phyloP scores from a whole-genome alignment of 2,797 vertebrate genomes.

The Varecia variegata region DNA sequence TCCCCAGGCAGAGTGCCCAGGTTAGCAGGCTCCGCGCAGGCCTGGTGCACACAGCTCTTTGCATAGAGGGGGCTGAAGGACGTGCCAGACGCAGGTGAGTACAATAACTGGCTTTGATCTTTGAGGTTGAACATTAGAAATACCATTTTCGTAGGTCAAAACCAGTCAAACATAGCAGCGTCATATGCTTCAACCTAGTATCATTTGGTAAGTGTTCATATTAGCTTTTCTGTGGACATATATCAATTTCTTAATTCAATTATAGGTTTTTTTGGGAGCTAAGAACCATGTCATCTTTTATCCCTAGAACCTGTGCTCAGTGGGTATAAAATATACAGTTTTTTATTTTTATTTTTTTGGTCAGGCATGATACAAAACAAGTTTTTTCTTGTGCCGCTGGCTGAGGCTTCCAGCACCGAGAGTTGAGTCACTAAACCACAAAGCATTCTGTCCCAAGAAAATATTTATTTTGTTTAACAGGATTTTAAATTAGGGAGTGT shows the following conservation, averaged over 20 bases:
- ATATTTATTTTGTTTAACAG: conserved; percentile 65
- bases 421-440: conserved; percentile 73
- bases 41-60: neutral
- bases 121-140: neutral
- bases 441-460: conserved; percentile 64
- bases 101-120: neutral
- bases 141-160: neutral
- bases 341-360: neutral
- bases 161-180: neutral
- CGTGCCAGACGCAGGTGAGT: neutral
- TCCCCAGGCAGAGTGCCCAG: rapidly evolving
- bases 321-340: neutral
- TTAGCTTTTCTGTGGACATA: neutral
- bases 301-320: neutral
- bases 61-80: neutral
- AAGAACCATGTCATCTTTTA: neutral
- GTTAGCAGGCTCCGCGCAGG: neutral
- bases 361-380: conserved; percentile 52
- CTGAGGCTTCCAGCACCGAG: neutral
- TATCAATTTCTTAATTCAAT: conserved; percentile 7
- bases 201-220: neutral
- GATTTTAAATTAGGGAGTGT: conserved; percentile 63
- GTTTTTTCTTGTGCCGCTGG: conserved; percentile 49
- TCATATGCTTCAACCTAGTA: neutral
- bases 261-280: neutral